Base-by-base conservation (phyloP, 2,113 vertebrate species). In the Heterotilapia buettikoferi region DNA sequence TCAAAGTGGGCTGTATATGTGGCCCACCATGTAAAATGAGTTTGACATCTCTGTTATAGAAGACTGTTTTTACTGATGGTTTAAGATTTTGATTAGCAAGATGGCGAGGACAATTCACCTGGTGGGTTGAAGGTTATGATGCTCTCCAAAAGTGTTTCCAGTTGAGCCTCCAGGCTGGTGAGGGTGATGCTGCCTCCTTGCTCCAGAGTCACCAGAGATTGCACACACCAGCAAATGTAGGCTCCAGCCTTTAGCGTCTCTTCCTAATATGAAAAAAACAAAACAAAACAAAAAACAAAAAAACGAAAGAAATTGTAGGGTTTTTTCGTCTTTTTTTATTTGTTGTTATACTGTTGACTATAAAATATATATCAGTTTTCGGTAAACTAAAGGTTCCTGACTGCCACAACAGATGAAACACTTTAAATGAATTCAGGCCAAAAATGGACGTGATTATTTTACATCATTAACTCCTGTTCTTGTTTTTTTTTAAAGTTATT, bases 41-140 rank as follows among this genome's bases (percentile, higher is more conserved):
- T 63, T 63, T 38, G 33, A 66, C 33, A 66, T 66, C 33, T 66
- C 33, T 14, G 3, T 54, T 33, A 52, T 78, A 7, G 71, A 45
- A 79, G 4, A 47, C 50, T 40, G 24, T 36, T 38, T 26, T 47
- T 21, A 14, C 63, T 14, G 18, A 40, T 43, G 31, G 21, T 3
- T 38, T 12, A 47, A 38, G 2, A 16, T n/a, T 47, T 11, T 52
- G 9, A 10, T 18, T 24, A 79, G 40, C 52, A 63, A 13, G 43
- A 24, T 0, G 3, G 6, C 6, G 11, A 88, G 10, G 56, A 52
- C 2, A 10, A 36, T 80, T 95, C 84, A 98, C 99, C 98, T 86
- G 98, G 97, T 7, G 98, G 98, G 94, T 97, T 98, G 92, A 99
- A 99, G 84, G 97, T 85, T 71, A 98, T 92, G 50, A 99, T 93